Percentiles rank a stretch among this genome's conserved stretches.
These are phyloP conservation scores for Megaceryle alcyon DNA, from an alignment of 2,797 vertebrate genomes.

Conservation along the genomic window DNA sequence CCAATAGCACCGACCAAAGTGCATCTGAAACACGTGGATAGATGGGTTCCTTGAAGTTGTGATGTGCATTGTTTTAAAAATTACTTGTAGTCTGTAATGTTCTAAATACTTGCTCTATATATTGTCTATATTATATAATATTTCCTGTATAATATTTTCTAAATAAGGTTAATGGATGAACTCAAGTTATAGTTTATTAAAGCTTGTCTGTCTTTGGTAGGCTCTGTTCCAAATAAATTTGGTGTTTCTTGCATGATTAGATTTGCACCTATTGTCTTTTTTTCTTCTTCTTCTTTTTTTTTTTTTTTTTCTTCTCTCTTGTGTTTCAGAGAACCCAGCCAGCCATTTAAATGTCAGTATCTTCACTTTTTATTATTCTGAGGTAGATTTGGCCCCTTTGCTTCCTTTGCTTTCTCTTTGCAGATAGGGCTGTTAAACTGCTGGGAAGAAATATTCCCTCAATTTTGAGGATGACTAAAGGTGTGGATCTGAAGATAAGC, in stretches of 20 bases:
- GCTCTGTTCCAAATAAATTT: neutral
- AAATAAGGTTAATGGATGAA: neutral
- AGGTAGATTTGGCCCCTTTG: neutral
- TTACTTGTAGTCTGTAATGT: neutral
- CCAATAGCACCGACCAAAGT: neutral
- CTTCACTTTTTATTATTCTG: neutral
- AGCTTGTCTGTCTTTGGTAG: neutral
- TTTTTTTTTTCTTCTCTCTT: neutral
- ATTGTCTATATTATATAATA: no score
- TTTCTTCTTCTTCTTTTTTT: neutral
- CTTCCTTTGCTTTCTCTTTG: neutral
- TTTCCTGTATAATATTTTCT: neutral
- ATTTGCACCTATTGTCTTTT: neutral
- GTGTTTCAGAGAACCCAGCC: neutral
- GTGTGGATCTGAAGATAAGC: neutral
- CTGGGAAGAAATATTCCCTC: conserved; percentile 52
- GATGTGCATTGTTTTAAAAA: neutral
- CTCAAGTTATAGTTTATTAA: neutral
- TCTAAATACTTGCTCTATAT: no score
- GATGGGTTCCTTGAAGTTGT: neutral
- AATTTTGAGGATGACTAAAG: conserved; percentile 8
- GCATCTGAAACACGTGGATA: neutral
- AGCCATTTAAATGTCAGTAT: neutral
- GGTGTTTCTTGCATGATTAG: neutral
- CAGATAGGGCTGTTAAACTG: conserved; percentile 61